These are phyloP conservation scores for Chaenocephalus aceratus DNA, from an alignment of 2,113 vertebrate species.

Conservation along the genomic window DNA sequence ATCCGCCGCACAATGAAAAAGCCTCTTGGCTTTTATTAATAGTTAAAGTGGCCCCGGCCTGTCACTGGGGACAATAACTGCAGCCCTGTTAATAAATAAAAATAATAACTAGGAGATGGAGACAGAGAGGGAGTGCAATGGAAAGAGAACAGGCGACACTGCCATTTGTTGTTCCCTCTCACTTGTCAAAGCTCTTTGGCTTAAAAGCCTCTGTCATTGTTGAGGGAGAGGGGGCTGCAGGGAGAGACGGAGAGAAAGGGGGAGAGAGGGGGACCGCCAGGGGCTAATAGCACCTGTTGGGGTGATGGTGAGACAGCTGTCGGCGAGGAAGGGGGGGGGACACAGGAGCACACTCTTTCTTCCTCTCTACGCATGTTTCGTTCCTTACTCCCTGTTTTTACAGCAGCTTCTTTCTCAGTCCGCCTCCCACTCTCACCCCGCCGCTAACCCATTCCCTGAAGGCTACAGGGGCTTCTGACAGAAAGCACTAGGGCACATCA, in stretches of 20 bases:
- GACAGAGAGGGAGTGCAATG: slow-evolving; percentile 84
- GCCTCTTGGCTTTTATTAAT: slow-evolving; percentile 88
- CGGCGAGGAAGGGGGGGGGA: slow-evolving; percentile 47
- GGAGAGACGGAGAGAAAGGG: slow-evolving; percentile 47
- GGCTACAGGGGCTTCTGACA: slow-evolving; percentile 29
- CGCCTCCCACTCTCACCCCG: slow-evolving; percentile 16
- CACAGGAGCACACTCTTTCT: slow-evolving; percentile 52
- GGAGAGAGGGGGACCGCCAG: slow-evolving; percentile 51
- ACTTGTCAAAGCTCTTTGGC: slow-evolving; percentile 92
- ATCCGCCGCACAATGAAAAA: slow-evolving; percentile 76
- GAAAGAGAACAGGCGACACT: slow-evolving; percentile 84
- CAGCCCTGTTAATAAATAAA: slow-evolving; percentile 93
- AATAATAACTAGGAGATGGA: slow-evolving; percentile 89
- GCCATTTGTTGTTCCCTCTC: slow-evolving; percentile 93
- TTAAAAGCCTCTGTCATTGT: slow-evolving; percentile 93
- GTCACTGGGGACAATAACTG: slow-evolving; percentile 88
- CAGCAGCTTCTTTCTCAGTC: slow-evolving; percentile 13
- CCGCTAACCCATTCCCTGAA: slow-evolving; percentile 30
- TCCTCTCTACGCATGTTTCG: background rate
- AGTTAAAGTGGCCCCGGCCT: slow-evolving; percentile 90
- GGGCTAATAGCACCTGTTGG: slow-evolving; percentile 92
- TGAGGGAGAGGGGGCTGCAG: slow-evolving; percentile 72
- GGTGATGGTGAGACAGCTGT: slow-evolving; percentile 90
- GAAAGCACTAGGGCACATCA: slow-evolving; percentile 41
- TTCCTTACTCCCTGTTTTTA: slow-evolving; percentile 34